These are phyloP conservation scores for Amaurobius ferox DNA, from an alignment of 2,888 invertebrate species.

Conservation along the genomic window DNA sequence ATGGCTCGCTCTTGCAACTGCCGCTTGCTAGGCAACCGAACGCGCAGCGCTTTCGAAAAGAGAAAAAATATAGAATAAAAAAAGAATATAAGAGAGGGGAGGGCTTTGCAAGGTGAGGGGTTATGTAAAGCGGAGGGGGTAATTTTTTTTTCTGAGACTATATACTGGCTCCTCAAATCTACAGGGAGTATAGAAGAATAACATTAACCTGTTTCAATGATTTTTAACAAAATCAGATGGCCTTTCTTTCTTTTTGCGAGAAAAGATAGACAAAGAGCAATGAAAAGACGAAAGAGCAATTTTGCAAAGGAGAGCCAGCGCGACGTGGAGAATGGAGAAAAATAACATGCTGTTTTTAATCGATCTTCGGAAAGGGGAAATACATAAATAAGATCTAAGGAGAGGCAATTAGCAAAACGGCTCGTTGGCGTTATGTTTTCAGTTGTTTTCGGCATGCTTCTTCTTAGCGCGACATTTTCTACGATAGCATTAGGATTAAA, in stretches of 20 bases:
- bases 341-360: constrained; percentile 37
- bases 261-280: constrained; percentile 36
- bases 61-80: constrained; percentile 22
- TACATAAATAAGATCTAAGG: constrained; percentile 30
- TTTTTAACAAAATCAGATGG: constrained; percentile 61
- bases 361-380: constrained; percentile 23
- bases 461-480: constrained; percentile 8
- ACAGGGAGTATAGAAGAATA: constrained; percentile 46
- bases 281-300: constrained; percentile 33
- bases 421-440: constrained; percentile 20
- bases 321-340: background rate
- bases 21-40: constrained; percentile 29
- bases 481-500: background rate
- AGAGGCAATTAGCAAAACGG: constrained; percentile 50
- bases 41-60: constrained; percentile 35
- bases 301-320: background rate
- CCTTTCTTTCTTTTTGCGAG: background rate
- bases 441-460: background rate
- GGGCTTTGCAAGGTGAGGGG: constrained; percentile 64
- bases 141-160: constrained; percentile 37
- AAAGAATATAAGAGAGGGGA: constrained; percentile 24
- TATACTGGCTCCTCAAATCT: constrained; percentile 54
- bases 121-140: constrained; percentile 60
- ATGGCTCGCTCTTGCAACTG: constrained; percentile 45
- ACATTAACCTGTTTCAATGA: constrained; percentile 68